Evolutionary conservation across 2,797 vertebrate species (phyloP).

Genomic region (Alcedo atthis): DNA sequence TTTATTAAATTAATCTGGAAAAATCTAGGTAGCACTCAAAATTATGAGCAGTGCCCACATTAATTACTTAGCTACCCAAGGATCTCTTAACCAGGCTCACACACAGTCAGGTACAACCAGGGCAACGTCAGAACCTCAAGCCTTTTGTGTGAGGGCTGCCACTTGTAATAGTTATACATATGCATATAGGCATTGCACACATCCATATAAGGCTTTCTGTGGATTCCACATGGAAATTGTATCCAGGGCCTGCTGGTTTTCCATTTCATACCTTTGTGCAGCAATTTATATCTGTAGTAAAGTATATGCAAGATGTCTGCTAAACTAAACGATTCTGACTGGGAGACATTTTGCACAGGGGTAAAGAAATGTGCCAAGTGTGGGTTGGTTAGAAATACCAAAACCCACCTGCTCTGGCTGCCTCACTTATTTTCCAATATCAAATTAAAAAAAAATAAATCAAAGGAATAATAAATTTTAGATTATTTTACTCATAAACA

Average conservation of each 20-base stretch:
- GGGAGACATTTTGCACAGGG: not conserved
- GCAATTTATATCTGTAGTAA: not conserved
- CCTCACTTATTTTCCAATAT: not conserved
- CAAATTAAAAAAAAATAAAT: not conserved
- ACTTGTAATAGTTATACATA: not conserved
- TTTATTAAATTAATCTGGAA: not conserved
- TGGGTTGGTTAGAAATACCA: not conserved
- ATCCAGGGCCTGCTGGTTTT: not conserved
- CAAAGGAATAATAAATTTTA: not conserved
- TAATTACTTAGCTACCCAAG: not conserved
- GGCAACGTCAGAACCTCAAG: not conserved
- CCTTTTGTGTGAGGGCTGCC: fast-evolving
- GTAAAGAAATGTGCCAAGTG: not conserved
- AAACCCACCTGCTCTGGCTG: not conserved
- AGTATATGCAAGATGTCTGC: not conserved
- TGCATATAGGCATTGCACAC: not conserved
- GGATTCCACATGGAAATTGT: not conserved
- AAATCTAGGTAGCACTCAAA: not conserved
- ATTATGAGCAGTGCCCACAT: fast-evolving
- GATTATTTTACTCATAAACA: not conserved
- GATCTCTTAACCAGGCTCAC: not conserved
- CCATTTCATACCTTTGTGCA: not conserved
- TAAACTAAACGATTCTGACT: not conserved
- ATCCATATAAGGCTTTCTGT: not conserved
- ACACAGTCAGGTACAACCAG: not conserved